Percentiles rank a stretch among this genome's conserved stretches.
These are phyloP conservation scores for Aepyceros melampus DNA, from an alignment of 2,113 vertebrate genomes.

Conservation along the genomic window DNA sequence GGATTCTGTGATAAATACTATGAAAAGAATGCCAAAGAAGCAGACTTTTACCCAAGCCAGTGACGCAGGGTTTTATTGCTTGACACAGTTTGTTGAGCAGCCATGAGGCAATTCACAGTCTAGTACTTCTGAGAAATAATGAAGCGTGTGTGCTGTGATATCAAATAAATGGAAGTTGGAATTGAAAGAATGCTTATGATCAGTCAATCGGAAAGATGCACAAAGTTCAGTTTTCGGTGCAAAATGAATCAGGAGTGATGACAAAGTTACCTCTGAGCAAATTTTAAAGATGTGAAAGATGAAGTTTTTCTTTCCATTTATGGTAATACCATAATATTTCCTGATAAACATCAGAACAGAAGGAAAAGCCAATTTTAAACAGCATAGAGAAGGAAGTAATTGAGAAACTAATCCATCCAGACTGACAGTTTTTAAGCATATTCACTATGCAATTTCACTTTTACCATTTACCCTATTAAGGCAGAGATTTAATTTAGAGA, in stretches of 20 bases:
- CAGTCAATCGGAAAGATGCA: slow-evolving; percentile 68
- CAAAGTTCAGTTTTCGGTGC: slow-evolving; percentile 47
- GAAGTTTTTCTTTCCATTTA: neutral
- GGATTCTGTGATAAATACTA: slow-evolving; percentile 39
- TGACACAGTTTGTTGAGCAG: slow-evolving; percentile 79
- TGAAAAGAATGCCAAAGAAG: slow-evolving; percentile 66
- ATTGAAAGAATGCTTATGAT: slow-evolving; percentile 70
- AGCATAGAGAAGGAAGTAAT: neutral
- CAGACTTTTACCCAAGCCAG: slow-evolving; percentile 49
- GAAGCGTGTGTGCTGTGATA: slow-evolving; percentile 67
- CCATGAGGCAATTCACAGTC: slow-evolving; percentile 79
- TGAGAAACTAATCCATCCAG: neutral
- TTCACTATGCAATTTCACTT: slow-evolving; percentile 35
- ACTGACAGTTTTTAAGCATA: neutral
- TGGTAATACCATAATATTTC: slow-evolving; percentile 17
- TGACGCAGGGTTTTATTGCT: slow-evolving; percentile 78
- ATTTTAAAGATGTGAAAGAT: slow-evolving; percentile 55
- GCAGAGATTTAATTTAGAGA: slow-evolving; percentile 44
- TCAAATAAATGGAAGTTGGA: slow-evolving; percentile 78
- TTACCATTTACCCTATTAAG: slow-evolving; percentile 49
- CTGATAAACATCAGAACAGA: slow-evolving; percentile 37
- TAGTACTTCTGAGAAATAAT: slow-evolving; percentile 76
- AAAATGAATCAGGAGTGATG: slow-evolving; percentile 30
- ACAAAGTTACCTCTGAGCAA: slow-evolving; percentile 49
- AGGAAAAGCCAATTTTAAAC: slow-evolving; percentile 11